Base-by-base conservation (phyloP, 92 coral and sea anemone species). In the Palythoa caribaeorum region DNA sequence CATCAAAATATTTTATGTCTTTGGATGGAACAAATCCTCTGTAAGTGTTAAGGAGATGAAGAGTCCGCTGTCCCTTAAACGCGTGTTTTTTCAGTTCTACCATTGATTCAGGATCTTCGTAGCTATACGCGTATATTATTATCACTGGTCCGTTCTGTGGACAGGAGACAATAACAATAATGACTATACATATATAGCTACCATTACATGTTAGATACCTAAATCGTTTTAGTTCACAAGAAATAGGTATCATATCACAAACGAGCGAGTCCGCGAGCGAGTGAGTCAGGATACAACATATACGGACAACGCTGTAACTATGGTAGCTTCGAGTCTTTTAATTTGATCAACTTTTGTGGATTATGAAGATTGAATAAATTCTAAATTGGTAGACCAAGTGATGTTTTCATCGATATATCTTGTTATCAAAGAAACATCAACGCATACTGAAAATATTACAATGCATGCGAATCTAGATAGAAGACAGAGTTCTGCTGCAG, bases 41-140 rank as follows among this genome's bases (percentile, higher is more conserved):
- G n/a, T 15, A 69, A 2, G 75, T 69, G 60, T 81, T 81, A 9
- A 81, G 76, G 6, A 81, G 86, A 71, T 63, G 47, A 5, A 81
- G 75, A 48, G 60, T 81, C n/a, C 62, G 76, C 76, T 81, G 62
- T 7, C 59, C 86, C 40, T 16, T 81, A 28, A 70, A 53, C 13
- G 63, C 48, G 86, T 65, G 86, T 14, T 81, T 65, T 1, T 13
- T 16, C 5, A 81, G 63, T 71, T 81, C 76, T 76, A 50, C 20
- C 60, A 3, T 28, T 16, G 86, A 66, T 11, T 44, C 37, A 35
- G 86, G 86, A 7, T 66, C 86, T 9, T 65, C 76, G 12, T 8
- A 6, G 37, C 48, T 68, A 35, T 81, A 81, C 8, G 63, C 75
- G 21, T 47, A 81, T 38, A 81, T 68, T 37, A 81, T 2, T 14